These are phyloP conservation scores for Harlomillsia oculata DNA, from an alignment of 1,140 invertebrate genomes.

Conservation along the genomic window DNA sequence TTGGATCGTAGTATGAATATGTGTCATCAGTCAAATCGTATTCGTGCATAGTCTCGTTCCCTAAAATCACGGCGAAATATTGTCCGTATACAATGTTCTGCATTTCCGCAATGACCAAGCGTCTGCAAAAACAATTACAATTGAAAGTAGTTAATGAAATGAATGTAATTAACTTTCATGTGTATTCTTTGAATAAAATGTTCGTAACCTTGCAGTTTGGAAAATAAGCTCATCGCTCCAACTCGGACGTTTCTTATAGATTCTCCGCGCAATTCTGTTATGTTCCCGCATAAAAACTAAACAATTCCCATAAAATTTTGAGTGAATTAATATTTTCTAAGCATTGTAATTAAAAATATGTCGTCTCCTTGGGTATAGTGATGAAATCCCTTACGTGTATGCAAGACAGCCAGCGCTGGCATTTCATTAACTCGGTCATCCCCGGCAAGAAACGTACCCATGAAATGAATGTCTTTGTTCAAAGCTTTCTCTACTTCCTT, in stretches of 20 bases:
- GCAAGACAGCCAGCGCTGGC: slow-evolving; percentile 8
- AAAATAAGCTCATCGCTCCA: slow-evolving; percentile 1
- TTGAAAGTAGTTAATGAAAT: not conserved
- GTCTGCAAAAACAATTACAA: slow-evolving; percentile 31
- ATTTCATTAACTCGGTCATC: slow-evolving; percentile 21
- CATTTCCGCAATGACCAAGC: slow-evolving; percentile 43
- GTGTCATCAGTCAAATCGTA: slow-evolving; percentile 43
- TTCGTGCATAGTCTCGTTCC: slow-evolving; percentile 36
- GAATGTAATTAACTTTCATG: not conserved
- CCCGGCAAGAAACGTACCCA: slow-evolving; percentile 18
- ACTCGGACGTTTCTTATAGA: slow-evolving; percentile 56
- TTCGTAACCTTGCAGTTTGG: slow-evolving; percentile 1
- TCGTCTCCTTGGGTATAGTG: not conserved
- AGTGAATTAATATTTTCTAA: not conserved
- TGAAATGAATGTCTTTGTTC: not conserved
- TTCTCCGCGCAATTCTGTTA: slow-evolving; percentile 65
- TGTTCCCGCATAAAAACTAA: slow-evolving; percentile 72
- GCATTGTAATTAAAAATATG: no score
- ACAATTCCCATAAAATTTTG: not conserved
- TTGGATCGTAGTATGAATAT: slow-evolving; percentile 52
- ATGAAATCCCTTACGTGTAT: slow-evolving; percentile 1
- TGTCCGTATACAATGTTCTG: slow-evolving; percentile 44
- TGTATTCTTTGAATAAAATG: not conserved
- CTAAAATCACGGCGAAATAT: slow-evolving; percentile 39
- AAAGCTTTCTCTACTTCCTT: slow-evolving; percentile 5